phyloP scores from a whole-genome alignment of 2,797 vertebrate species.

The Gymnoscopelus microlampas region DNA sequence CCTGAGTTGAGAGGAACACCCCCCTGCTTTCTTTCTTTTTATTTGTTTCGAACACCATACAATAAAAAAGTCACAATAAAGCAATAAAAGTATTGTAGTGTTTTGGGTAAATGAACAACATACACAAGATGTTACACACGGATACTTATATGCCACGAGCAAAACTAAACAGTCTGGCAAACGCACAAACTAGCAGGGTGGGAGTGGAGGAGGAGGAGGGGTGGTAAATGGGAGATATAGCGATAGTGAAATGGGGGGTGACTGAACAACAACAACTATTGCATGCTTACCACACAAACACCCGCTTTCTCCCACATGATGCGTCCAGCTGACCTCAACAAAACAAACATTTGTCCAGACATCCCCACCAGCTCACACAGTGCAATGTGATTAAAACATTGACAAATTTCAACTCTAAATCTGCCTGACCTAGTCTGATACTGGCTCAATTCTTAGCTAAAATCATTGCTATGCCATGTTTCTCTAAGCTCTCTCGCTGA shows the following conservation, averaged over 20 bases:
- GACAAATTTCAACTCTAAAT: slow-evolving; percentile 11
- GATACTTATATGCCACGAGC: neutral
- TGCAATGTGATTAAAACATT: neutral
- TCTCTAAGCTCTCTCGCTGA: neutral
- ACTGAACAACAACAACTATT: neutral
- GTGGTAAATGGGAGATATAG: neutral
- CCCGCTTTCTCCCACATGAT: slow-evolving; percentile 13
- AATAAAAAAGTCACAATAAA: no score
- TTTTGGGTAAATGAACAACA: neutral
- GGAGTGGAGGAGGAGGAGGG: neutral
- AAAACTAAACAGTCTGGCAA: neutral
- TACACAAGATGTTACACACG: neutral
- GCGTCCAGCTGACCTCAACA: slow-evolving; percentile 32
- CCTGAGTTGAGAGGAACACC: neutral
- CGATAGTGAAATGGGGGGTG: neutral
- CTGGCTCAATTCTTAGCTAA: slow-evolving; percentile 17
- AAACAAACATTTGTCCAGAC: slow-evolving; percentile 42
- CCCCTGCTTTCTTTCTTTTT: no score
- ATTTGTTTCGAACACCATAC: no score
- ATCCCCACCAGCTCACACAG: slow-evolving; percentile 9
- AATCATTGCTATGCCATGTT: neutral
- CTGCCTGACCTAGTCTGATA: neutral
- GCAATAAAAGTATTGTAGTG: no score
- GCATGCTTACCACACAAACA: slow-evolving; percentile 24
- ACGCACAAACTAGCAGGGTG: neutral